These are phyloP conservation scores for Craniophora ligustri DNA, from an alignment of 2,888 invertebrate species.

Conservation along the genomic window DNA sequence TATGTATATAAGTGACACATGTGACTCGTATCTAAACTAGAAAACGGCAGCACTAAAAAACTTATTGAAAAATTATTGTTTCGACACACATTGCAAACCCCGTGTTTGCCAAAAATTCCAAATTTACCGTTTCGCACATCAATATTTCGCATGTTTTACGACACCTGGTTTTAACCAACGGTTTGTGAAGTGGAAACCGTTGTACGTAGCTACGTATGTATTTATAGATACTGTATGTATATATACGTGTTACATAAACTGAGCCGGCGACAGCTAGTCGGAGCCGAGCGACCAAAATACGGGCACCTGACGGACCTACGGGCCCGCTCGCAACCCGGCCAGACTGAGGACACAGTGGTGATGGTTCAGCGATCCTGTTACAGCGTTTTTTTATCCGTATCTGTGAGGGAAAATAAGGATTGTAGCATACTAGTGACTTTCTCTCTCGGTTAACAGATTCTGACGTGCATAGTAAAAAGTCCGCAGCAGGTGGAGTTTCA, in stretches of 20 bases:
- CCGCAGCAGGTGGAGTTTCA: not conserved
- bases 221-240: conserved; percentile 59
- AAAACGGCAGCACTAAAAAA: not conserved
- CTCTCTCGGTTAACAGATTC: no score
- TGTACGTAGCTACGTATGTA: conserved; percentile 36
- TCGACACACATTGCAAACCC: not conserved
- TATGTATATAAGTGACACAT: no score
- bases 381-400: no score
- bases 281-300: conserved; percentile 84
- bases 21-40: not conserved
- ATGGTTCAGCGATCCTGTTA: conserved; percentile 24
- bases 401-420: no score
- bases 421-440: no score
- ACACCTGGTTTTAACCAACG: conserved; percentile 38
- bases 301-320: conserved; percentile 88
- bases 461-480: no score
- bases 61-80: not conserved
- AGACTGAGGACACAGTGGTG: conserved; percentile 21
- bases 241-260: conserved; percentile 81
- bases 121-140: conserved; percentile 28
- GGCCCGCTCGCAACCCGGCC: conserved; percentile 71
- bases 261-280: conserved; percentile 78
- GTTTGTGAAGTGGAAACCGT: conserved; percentile 52
- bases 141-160: conserved; percentile 42
- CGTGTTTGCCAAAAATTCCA: conserved; percentile 7